Percentiles rank a stretch among this genome's conserved stretches.
These are phyloP conservation scores for Morpho deidamia DNA, from an alignment of 2,888 invertebrate species.

Conservation along the genomic window DNA sequence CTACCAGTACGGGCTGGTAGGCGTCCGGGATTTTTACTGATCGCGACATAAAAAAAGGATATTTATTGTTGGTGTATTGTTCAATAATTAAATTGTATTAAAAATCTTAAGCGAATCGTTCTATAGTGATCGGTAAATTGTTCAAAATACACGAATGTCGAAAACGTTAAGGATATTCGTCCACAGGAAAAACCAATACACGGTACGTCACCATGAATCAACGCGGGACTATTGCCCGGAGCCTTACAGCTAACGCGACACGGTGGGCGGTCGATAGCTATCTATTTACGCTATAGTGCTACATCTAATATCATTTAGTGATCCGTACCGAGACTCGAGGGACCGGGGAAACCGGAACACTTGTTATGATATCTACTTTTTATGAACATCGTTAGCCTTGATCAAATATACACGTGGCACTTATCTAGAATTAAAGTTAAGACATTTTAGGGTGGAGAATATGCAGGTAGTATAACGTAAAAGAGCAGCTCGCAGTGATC, in stretches of 20 bases:
- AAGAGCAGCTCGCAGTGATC: not conserved
- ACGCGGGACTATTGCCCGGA: slow-evolving; percentile 2
- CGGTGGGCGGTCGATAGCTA: slow-evolving; percentile 15
- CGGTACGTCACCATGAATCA: not conserved
- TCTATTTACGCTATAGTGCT: slow-evolving; percentile 17
- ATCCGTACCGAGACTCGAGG: slow-evolving; percentile 15
- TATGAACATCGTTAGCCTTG: slow-evolving; percentile 28
- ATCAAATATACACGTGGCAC: slow-evolving; percentile 24
- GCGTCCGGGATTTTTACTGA: too few species aligned
- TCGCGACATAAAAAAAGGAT: too few species aligned
- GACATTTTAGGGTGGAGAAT: slow-evolving; percentile 14
- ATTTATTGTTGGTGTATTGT: too few species aligned
- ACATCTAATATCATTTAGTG: slow-evolving; percentile 30
- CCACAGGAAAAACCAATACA: not conserved
- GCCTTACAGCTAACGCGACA: slow-evolving; percentile 11
- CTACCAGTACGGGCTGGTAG: too few species aligned
- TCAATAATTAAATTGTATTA: too few species aligned
- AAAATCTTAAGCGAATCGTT: too few species aligned
- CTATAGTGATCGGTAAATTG: too few species aligned
- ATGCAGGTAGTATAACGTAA: not conserved
- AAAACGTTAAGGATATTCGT: too few species aligned
- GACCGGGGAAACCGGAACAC: slow-evolving; percentile 20
- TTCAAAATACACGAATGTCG: too few species aligned
- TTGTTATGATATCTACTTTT: slow-evolving; percentile 31
- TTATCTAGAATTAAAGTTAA: slow-evolving; percentile 15